phyloP scores from a whole-genome alignment of 2,888 invertebrate species.

The Reticulitermes lucifugus region DNA sequence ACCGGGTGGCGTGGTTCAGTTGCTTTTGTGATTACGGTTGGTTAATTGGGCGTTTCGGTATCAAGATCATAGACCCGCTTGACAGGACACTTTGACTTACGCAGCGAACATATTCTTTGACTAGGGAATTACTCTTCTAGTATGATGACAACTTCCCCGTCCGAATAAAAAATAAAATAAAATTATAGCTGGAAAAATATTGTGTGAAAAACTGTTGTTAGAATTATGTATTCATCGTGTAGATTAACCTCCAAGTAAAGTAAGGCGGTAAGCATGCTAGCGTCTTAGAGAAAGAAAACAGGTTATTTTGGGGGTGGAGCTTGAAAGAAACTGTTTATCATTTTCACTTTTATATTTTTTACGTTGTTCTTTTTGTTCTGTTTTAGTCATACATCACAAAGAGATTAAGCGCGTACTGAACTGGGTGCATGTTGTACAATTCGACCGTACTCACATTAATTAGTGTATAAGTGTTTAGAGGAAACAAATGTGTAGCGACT shows the following conservation, averaged over 20 bases:
- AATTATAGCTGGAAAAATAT: conserved; percentile 6
- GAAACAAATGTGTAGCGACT: neutral
- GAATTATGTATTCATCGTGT: conserved; percentile 35
- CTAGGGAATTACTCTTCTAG: neutral
- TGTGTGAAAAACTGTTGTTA: conserved; percentile 29
- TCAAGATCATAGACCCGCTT: neutral
- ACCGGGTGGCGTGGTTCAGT: neutral
- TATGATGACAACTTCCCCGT: conserved; percentile 23
- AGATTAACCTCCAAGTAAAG: conserved; percentile 31
- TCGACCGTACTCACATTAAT: neutral
- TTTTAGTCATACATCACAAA: conserved; percentile 6
- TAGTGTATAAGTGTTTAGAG: neutral
- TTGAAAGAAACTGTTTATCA: conserved; percentile 25
- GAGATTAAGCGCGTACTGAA: neutral
- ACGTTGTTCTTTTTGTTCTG: neutral
- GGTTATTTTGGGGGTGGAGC: conserved; percentile 41
- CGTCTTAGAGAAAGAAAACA: neutral
- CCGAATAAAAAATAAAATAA: neutral
- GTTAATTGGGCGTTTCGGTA: neutral
- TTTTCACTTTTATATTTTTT: conserved; percentile 30
- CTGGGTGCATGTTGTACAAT: neutral
- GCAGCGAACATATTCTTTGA: neutral
- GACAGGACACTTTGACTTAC: neutral
- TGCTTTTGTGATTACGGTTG: conserved; percentile 6
- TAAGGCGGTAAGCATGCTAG: conserved; percentile 9